Evolutionary conservation across 2,888 invertebrate species (phyloP), one percentile per base, ranked within the genome.

Genomic region (Diadegma fenestrale): DNA sequence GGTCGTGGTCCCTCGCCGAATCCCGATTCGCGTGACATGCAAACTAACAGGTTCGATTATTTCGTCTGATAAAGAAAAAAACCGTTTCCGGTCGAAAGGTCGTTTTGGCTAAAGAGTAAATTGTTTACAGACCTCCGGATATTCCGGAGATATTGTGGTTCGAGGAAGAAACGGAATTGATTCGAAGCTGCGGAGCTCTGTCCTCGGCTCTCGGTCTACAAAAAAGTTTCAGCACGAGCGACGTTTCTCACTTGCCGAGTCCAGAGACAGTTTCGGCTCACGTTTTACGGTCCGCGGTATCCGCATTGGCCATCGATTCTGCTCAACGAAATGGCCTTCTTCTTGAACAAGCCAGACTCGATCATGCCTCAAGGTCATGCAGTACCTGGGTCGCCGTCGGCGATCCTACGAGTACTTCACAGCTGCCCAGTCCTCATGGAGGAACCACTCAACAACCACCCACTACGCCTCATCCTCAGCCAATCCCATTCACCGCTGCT

Each of bases 311-410:
- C 0, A 93, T 96, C n/a, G 95, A 95, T 88, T 94, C 95, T 30
- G 92, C 95, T 63, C 95, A 95, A 90, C 93, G 95, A 81, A 94
- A 94, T 69, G 94, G 95, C 19, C 94, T 95, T 85, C 91, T 95
- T 71, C 89, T 95, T 80, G 95, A 95, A 87, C 95, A 95, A 84
- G 94, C 95, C 2, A 94, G 96, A 71, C 94, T 96, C 85, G 96
- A 96, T 80, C 95, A 95, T 81, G 95, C 95, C 26, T 96, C 95
- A 12, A 95, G 98, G 4, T 97, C 97, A 0, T 97, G 97, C 94
- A 97, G 97, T 87, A 98, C 97, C 0, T 98, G 98, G 97, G 98
- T 97, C 0, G 97, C 96, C 87, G 97, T 97, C 2, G 98, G 98
- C 0, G 96, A 97, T 91, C 90, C 91, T 1, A 95, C 95, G 0